Percentiles rank a stretch among this genome's conserved stretches.
Evolutionary conservation across 2,888 invertebrate species (phyloP).

Genomic region (Sarcophaga subvicina): DNA sequence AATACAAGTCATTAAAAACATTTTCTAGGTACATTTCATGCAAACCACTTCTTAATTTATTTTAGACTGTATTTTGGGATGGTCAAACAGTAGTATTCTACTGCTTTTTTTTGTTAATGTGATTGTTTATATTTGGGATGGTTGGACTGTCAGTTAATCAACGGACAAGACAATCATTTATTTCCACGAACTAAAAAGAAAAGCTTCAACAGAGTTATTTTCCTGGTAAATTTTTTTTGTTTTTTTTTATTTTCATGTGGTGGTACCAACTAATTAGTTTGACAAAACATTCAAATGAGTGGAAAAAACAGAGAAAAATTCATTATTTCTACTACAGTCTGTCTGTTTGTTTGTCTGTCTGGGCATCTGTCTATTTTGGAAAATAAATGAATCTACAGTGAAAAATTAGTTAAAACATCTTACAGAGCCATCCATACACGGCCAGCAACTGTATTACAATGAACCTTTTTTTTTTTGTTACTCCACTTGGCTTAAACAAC

Average conservation of each 20-base stretch:
- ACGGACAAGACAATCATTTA: slow-evolving; percentile 31
- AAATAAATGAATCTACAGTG: slow-evolving; percentile 72
- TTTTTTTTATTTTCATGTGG: slow-evolving; percentile 57
- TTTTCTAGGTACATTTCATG: too few species aligned
- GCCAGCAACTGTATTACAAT: slow-evolving; percentile 39
- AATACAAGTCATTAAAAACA: too few species aligned
- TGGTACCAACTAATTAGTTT: slow-evolving; percentile 79
- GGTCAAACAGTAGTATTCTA: not conserved
- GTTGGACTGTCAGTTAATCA: slow-evolving; percentile 40
- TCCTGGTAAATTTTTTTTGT: not conserved
- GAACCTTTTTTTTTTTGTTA: slow-evolving; percentile 34
- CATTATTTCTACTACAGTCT: slow-evolving; percentile 37
- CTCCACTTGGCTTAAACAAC: slow-evolving; percentile 55
- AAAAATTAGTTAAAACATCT: slow-evolving; percentile 74
- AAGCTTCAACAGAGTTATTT: slow-evolving; percentile 16
- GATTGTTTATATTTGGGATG: slow-evolving; percentile 22
- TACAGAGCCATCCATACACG: not conserved
- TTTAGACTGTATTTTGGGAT: not conserved
- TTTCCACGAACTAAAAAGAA: slow-evolving; percentile 10
- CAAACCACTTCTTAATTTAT: too few species aligned
- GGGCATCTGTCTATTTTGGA: slow-evolving; percentile 31
- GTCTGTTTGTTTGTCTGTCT: not conserved
- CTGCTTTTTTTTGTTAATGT: not conserved
- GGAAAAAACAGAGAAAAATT: slow-evolving; percentile 37
- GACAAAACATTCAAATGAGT: slow-evolving; percentile 73